These are phyloP conservation scores for Molorchus minor DNA, from an alignment of 2,888 invertebrate species.

Conservation along the genomic window DNA sequence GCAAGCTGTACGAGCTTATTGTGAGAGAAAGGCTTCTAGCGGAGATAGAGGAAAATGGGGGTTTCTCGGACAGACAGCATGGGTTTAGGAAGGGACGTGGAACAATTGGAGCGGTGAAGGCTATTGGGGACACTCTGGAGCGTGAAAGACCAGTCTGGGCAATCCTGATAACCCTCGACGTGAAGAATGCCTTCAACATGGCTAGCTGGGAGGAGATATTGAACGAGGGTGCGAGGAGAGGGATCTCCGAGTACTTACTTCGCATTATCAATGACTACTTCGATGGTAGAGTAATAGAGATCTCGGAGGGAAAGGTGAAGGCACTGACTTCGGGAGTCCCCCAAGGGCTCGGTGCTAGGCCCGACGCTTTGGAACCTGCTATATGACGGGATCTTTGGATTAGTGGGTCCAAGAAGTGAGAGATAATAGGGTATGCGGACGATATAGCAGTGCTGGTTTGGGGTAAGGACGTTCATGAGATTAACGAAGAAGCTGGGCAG, in stretches of 20 bases:
- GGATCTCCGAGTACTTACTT: neutral
- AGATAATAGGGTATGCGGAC: conserved; percentile 24
- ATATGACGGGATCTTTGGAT: conserved; percentile 22
- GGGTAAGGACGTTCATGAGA: conserved; percentile 1
- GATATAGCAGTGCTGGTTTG: conserved; percentile 18
- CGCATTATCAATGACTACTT: conserved; percentile 2
- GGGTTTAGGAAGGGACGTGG: conserved; percentile 31
- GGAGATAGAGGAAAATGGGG: conserved; percentile 20
- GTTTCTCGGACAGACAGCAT: conserved; percentile 21
- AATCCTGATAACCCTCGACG: neutral
- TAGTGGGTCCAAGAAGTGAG: too few relatives aligned
- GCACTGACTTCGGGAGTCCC: conserved; percentile 15
- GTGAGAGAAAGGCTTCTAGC: conserved; percentile 17
- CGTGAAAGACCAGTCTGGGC: neutral
- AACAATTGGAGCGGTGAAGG: conserved; percentile 15
- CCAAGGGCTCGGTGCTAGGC: conserved; percentile 23
- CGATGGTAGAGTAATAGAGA: too few relatives aligned
- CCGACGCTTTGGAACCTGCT: conserved; percentile 16
- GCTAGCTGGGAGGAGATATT: neutral
- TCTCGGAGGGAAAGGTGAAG: neutral
- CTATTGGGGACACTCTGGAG: neutral
- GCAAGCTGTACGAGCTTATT: conserved; percentile 28
- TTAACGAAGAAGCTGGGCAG: neutral
- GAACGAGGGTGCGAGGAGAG: neutral
- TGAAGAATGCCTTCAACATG: conserved; percentile 16